These are phyloP conservation scores for Carpatolechia fugitivella DNA, from an alignment of 2,888 invertebrate species.

Conservation along the genomic window DNA sequence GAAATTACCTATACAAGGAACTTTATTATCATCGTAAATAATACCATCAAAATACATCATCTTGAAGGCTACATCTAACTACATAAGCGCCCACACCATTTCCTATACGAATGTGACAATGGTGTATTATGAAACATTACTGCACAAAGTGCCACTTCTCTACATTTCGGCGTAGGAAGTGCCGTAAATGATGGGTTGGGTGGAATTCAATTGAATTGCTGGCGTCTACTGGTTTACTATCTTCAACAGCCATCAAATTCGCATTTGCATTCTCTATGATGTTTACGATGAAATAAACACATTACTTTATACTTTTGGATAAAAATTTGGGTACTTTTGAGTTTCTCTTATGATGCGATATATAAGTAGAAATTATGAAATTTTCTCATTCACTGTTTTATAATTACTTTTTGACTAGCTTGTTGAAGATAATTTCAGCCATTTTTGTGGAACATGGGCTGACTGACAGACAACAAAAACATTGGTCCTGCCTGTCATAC, in stretches of 20 bases:
- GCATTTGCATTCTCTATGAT: conserved; percentile 2
- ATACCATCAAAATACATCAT: neutral
- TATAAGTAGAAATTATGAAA: no score
- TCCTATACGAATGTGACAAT: neutral
- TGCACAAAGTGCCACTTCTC: neutral
- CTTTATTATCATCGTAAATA: neutral
- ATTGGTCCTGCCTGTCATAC: no score
- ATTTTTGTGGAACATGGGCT: no score
- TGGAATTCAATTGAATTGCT: conserved; percentile 8
- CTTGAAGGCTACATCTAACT: neutral
- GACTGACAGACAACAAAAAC: no score
- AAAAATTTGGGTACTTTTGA: neutral
- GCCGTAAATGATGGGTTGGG: neutral
- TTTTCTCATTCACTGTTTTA: no score
- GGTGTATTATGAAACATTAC: conserved; percentile 1
- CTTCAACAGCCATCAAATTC: conserved; percentile 10
- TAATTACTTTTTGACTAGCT: no score
- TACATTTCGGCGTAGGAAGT: neutral
- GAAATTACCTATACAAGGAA: neutral
- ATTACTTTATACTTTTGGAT: neutral
- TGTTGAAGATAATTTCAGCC: no score
- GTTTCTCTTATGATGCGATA: no score
- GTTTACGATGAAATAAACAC: neutral
- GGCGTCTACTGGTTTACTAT: neutral
- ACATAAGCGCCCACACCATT: neutral